Evolutionary conservation across 1,140 invertebrate species (phyloP).

Genomic region (Plectus sambesii): DNA sequence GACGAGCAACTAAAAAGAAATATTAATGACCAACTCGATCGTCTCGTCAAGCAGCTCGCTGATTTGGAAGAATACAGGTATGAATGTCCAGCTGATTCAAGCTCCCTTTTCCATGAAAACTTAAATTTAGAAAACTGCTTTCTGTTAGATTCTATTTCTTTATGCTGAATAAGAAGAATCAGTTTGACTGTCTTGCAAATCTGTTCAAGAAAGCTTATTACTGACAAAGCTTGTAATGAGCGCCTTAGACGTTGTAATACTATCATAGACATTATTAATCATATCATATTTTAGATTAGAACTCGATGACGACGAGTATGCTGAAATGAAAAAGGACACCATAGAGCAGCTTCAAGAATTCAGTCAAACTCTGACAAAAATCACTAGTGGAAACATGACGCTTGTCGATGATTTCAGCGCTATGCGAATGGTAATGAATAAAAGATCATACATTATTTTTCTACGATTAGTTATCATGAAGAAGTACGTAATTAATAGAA

Average conservation of each 20-base stretch:
- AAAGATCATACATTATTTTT: no score
- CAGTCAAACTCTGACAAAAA: conserved; percentile 57
- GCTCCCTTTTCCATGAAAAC: no score
- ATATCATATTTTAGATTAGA: conserved; percentile 54
- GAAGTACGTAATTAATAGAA: no score
- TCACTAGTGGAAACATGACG: conserved; percentile 59
- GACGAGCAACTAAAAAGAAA: conserved; percentile 58
- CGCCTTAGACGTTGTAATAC: no score
- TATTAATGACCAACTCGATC: conserved; percentile 61
- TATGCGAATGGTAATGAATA: conserved; percentile 60
- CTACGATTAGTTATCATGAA: no score
- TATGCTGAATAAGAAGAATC: no score
- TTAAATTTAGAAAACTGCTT: not conserved
- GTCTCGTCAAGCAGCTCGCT: conserved; percentile 59
- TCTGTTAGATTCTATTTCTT: no score
- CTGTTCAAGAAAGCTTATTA: no score
- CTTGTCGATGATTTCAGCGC: conserved; percentile 58
- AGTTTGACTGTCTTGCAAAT: no score
- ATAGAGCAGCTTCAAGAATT: conserved; percentile 63
- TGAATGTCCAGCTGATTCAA: no score
- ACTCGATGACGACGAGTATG: conserved; percentile 58
- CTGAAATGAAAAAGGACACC: conserved; percentile 61
- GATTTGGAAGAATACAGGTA: conserved; percentile 65
- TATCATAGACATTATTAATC: not conserved
- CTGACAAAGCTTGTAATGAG: no score